Evolutionary conservation across 2,113 vertebrate species (phyloP).

Genomic region (Microcebus griseorufus): DNA sequence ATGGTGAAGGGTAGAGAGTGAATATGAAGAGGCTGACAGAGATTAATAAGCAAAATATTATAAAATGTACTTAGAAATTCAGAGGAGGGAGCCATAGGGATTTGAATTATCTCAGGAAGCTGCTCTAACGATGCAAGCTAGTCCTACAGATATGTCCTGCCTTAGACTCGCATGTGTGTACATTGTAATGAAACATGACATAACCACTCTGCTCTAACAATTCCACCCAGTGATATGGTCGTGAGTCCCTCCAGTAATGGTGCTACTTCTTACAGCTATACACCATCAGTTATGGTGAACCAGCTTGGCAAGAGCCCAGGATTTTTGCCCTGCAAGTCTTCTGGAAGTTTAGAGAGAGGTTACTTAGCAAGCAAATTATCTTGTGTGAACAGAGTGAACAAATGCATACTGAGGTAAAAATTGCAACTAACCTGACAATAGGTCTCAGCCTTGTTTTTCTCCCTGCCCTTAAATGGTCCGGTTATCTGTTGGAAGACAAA

Average conservation of each 20-base stretch:
- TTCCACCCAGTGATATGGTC: not conserved
- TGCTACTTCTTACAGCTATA: not conserved
- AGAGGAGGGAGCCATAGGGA: not conserved
- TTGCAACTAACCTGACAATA: not conserved
- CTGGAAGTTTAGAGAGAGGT: not conserved
- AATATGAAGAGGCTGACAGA: not conserved
- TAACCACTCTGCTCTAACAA: not conserved
- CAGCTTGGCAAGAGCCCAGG: not conserved
- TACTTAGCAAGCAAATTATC: not conserved
- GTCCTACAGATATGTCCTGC: not conserved
- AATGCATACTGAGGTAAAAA: not conserved
- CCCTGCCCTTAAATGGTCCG: not conserved
- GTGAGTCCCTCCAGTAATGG: rapidly evolving
- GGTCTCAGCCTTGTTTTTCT: not conserved
- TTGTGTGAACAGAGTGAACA: not conserved
- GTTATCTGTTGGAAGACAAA: constrained; percentile 24
- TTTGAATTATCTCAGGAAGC: not conserved
- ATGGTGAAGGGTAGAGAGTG: not conserved
- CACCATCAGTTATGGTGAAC: not conserved
- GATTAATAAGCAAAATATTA: not conserved
- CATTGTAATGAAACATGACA: not conserved
- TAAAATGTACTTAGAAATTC: not conserved
- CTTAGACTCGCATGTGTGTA: not conserved
- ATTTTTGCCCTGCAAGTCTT: not conserved
- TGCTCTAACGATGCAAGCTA: not conserved